Percentiles rank a stretch among this genome's conserved stretches.
Evolutionary conservation across 64 coral and sea anemone genomes (phyloP).

Genomic region (Actinia equina): DNA sequence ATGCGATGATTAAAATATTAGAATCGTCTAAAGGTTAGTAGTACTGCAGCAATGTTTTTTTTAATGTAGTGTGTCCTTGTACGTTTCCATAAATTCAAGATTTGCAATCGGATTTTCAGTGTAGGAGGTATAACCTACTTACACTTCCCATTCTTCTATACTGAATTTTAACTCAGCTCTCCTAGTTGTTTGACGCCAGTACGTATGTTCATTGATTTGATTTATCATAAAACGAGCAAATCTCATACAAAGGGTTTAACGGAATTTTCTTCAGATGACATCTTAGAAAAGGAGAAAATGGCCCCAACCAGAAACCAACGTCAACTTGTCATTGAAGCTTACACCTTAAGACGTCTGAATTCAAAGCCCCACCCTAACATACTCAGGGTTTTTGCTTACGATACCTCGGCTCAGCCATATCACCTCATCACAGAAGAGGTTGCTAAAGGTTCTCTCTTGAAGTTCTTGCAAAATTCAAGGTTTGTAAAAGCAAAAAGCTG

Average conservation of each 20-base stretch:
- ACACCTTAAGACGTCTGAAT: constrained; percentile 19
- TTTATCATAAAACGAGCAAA: no score
- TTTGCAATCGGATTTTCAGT: no score
- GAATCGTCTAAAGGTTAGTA: neutral
- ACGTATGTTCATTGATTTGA: no score
- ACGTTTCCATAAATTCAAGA: neutral
- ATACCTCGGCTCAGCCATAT: constrained; percentile 31
- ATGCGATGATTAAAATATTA: neutral
- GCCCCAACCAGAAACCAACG: neutral
- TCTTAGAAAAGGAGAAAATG: neutral
- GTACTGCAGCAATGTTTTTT: neutral
- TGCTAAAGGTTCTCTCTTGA: constrained; percentile 23
- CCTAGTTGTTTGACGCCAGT: no score
- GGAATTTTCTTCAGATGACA: neutral
- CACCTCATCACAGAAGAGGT: constrained; percentile 42
- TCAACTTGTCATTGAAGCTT: constrained; percentile 23
- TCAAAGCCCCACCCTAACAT: constrained; percentile 22
- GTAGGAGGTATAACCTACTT: neutral
- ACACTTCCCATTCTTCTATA: neutral
- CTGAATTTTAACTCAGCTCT: neutral
- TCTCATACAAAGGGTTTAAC: no score
- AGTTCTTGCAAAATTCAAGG: constrained; percentile 29
- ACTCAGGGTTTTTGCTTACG: constrained; percentile 19
- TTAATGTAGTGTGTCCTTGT: neutral
- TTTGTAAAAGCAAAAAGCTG: neutral